phyloP scores from a whole-genome alignment of 2,888 invertebrate species.

The Drosophila meridionalis region DNA sequence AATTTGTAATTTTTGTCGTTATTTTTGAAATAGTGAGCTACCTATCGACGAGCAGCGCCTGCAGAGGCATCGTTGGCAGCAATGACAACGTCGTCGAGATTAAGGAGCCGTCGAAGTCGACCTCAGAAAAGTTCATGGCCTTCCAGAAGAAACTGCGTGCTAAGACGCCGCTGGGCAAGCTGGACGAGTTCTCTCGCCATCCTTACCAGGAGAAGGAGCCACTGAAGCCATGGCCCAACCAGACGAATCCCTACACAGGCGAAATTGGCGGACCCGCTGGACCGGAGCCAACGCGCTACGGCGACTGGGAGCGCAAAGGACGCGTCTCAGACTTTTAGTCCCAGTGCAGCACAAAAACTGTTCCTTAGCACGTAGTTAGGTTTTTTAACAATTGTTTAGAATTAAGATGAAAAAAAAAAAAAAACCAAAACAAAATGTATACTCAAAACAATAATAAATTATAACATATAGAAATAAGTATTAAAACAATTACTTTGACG shows the following conservation, averaged over 20 bases:
- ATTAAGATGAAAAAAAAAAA: constrained; percentile 34
- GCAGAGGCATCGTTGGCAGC: constrained; percentile 35
- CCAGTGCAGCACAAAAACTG: constrained; percentile 27
- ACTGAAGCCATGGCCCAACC: constrained; percentile 92
- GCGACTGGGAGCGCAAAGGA: constrained; percentile 99
- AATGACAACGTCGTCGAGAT: constrained; percentile 67
- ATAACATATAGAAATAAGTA: constrained; percentile 31
- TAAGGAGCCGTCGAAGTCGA: constrained; percentile 68
- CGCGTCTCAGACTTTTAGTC: constrained; percentile 96
- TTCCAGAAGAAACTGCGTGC: constrained; percentile 91
- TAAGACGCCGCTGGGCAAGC: constrained; percentile 88
- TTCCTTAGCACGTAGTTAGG: constrained; percentile 64
- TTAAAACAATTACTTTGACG: constrained; percentile 5
- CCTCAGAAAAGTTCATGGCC: constrained; percentile 88
- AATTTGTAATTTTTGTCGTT: background rate
- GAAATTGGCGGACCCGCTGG: constrained; percentile 98
- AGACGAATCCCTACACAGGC: constrained; percentile 96
- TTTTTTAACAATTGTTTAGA: constrained; percentile 45
- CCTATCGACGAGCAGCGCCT: constrained; percentile 69
- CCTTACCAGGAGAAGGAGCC: constrained; percentile 93
- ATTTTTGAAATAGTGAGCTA: constrained; percentile 51
- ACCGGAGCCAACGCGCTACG: constrained; percentile 99
- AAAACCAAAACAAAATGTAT: constrained; percentile 49
- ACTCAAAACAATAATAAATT: constrained; percentile 33
- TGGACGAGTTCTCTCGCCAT: constrained; percentile 91